Evolutionary conservation across 2,797 vertebrate species (phyloP).

Genomic region (Craterocephalus amniculus): DNA sequence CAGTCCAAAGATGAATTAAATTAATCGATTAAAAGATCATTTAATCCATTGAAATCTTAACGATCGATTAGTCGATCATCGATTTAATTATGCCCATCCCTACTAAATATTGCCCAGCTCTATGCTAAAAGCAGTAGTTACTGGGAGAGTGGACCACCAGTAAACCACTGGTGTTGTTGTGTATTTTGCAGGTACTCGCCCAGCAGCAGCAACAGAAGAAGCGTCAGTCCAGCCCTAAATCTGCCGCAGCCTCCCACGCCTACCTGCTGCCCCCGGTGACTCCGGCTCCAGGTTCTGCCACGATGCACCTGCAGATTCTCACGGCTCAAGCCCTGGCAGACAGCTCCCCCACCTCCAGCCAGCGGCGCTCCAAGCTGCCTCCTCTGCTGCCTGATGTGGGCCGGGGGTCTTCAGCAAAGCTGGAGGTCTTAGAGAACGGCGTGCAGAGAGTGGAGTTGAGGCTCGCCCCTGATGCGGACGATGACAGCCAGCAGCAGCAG

Average conservation of each 20-base stretch:
- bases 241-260: constrained; percentile 44
- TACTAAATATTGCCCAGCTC: too few species aligned
- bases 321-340: constrained; percentile 85
- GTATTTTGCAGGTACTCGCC: constrained; percentile 75
- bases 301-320: constrained; percentile 86
- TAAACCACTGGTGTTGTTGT: constrained; percentile 1
- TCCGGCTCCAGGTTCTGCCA: constrained; percentile 79
- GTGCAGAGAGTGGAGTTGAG: constrained; percentile 75
- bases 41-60: too few species aligned
- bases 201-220: constrained; percentile 77
- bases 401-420: constrained; percentile 44
- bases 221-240: constrained; percentile 56
- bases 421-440: constrained; percentile 67
- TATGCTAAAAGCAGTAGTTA: too few species aligned
- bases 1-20: too few species aligned
- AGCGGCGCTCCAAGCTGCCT: constrained; percentile 71
- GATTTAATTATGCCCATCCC: too few species aligned
- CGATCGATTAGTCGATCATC: too few species aligned
- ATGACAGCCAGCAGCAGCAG: constrained; percentile 48
- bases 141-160: too few species aligned
- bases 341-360: constrained; percentile 52
- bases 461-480: constrained; percentile 57
- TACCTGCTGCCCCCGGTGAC: constrained; percentile 73
- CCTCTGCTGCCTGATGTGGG: constrained; percentile 63
- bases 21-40: too few species aligned